Conservation (phyloP, 2,113 vertebrate species). For the Scomber japonicus region DNA sequence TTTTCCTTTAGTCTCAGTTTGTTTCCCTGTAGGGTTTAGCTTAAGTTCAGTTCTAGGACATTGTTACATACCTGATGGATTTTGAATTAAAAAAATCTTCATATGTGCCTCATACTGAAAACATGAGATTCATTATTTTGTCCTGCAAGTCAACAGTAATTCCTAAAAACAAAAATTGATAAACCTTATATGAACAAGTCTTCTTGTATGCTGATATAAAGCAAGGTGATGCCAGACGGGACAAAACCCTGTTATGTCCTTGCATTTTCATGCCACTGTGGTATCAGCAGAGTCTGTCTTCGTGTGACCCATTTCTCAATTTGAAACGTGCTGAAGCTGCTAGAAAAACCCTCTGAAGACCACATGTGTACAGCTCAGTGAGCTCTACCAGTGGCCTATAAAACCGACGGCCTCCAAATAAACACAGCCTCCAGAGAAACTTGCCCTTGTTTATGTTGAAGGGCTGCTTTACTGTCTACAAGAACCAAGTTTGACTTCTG, state of each 20-base stretch:
- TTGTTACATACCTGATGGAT: background rate
- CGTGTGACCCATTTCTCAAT: slow-evolving; percentile 29
- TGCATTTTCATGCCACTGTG: background rate
- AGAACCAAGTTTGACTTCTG: background rate
- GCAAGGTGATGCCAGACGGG: background rate
- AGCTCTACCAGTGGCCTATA: background rate
- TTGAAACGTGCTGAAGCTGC: slow-evolving; percentile 32
- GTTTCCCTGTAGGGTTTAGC: slow-evolving; percentile 1
- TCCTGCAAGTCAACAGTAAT: background rate
- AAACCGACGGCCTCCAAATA: slow-evolving; percentile 28
- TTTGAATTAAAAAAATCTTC: background rate
- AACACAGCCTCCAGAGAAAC: slow-evolving; percentile 12
- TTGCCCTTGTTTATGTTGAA: slow-evolving; percentile 26
- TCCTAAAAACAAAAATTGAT: no score
- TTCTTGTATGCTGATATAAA: no score
- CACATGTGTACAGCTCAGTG: slow-evolving; percentile 21
- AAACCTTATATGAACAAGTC: no score
- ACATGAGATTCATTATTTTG: no score
- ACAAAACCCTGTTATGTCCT: background rate
- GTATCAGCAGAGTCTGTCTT: slow-evolving; percentile 15
- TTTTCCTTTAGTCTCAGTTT: background rate
- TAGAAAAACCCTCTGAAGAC: background rate
- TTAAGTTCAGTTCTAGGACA: background rate
- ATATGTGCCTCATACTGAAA: no score
- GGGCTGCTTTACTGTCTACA: background rate